Percentiles rank a stretch among this genome's conserved stretches.
Evolutionary conservation across 2,888 invertebrate genomes (phyloP).

Genomic region (Oxyteleia sp.): DNA sequence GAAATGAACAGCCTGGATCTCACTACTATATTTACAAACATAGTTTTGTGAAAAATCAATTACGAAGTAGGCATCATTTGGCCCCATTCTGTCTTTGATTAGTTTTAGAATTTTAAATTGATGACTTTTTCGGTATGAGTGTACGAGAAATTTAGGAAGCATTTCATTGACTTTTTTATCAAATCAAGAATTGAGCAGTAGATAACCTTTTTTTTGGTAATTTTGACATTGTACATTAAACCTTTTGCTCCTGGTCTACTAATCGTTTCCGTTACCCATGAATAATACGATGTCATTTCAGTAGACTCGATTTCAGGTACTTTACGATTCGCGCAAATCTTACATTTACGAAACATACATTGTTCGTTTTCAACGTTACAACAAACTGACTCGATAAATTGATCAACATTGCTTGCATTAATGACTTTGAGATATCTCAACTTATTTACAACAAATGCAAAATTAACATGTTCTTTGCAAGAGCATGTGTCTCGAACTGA

Average conservation of each 20-base stretch:
- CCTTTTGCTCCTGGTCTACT: slow-evolving; percentile 16
- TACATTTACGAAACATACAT: slow-evolving; percentile 31
- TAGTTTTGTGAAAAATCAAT: slow-evolving; percentile 14
- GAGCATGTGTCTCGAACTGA: slow-evolving; percentile 46
- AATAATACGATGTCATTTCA: slow-evolving; percentile 16
- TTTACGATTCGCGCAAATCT: slow-evolving; percentile 14
- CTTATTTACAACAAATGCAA: slow-evolving; percentile 35
- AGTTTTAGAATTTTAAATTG: slow-evolving; percentile 9
- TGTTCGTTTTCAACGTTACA: slow-evolving; percentile 23
- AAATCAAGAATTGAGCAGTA: too few relatives aligned
- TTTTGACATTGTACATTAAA: slow-evolving; percentile 20
- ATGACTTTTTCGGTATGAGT: slow-evolving; percentile 11
- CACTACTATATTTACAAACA: background rate
- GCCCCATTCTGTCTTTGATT: background rate
- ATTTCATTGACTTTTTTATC: too few relatives aligned
- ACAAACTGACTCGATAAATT: slow-evolving; percentile 16
- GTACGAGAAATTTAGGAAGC: slow-evolving; percentile 22
- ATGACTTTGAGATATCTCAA: slow-evolving; percentile 28
- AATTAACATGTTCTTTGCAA: slow-evolving; percentile 54
- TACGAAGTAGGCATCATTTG: background rate
- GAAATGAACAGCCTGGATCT: background rate
- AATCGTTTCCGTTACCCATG: slow-evolving; percentile 17
- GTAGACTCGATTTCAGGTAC: background rate
- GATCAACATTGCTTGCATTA: background rate
- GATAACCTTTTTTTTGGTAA: slow-evolving; percentile 17